phyloP scores from a whole-genome alignment of 2,113 vertebrate species.

The Nettapus auritus region DNA sequence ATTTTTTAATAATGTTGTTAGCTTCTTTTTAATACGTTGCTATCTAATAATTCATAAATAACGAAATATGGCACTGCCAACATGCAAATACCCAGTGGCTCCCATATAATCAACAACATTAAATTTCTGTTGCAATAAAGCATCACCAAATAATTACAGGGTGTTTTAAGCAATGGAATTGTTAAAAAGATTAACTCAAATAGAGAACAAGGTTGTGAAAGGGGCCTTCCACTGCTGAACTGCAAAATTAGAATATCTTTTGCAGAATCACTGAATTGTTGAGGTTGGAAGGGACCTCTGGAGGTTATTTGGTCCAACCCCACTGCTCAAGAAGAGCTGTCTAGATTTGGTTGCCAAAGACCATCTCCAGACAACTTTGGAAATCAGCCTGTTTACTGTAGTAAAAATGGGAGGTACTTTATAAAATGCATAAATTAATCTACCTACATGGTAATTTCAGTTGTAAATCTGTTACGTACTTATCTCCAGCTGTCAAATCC shows the following conservation, averaged over 20 bases:
- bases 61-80: not conserved
- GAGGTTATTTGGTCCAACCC: not conserved
- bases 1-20: not conserved
- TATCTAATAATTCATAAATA: not conserved
- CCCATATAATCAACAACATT: not conserved
- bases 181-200: not conserved
- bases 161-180: not conserved
- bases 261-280: fast-evolving
- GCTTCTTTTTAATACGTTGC: not conserved
- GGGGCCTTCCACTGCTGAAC: not conserved
- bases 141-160: not conserved
- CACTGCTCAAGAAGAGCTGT: not conserved
- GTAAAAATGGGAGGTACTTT: not conserved
- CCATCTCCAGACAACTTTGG: not conserved
- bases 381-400: not conserved
- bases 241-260: not conserved
- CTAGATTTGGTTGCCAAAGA: not conserved
- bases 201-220: not conserved
- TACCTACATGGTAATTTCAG: not conserved
- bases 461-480: not conserved
- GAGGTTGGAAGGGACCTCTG: not conserved
- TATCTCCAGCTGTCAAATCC: not conserved
- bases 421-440: not conserved
- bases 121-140: not conserved
- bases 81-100: not conserved